Evolutionary conservation across 2,888 invertebrate species (phyloP).

Genomic region (Cactoblastis cactorum): DNA sequence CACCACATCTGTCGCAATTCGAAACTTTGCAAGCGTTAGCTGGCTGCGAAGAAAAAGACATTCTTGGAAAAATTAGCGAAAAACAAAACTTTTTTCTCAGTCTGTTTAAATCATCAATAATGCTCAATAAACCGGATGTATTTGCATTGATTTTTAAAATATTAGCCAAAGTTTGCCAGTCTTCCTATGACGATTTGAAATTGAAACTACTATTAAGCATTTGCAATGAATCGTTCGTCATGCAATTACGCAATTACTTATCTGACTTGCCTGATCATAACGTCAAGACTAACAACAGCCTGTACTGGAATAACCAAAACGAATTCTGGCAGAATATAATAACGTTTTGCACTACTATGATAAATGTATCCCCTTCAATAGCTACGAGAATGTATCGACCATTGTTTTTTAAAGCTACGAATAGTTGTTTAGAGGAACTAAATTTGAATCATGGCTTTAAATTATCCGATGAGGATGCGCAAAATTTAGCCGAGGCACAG

Average conservation of each 20-base stretch:
- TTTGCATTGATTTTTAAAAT: conserved; percentile 56
- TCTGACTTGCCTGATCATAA: conserved; percentile 49
- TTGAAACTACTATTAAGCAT: conserved; percentile 46
- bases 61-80: conserved; percentile 46
- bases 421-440: conserved; percentile 44
- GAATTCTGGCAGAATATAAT: conserved; percentile 58
- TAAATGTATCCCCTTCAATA: conserved; percentile 49
- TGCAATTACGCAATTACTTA: conserved; percentile 45
- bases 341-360: conserved; percentile 49
- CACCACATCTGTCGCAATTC: conserved; percentile 25
- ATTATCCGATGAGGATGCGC: conserved; percentile 34
- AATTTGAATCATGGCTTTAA: conserved; percentile 38
- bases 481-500: conserved; percentile 38
- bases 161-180: conserved; percentile 51
- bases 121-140: conserved; percentile 39
- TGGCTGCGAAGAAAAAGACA: conserved; percentile 43
- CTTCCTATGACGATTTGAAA: conserved; percentile 53
- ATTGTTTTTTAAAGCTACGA: conserved; percentile 46
- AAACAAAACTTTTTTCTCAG: conserved; percentile 46
- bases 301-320: conserved; percentile 55
- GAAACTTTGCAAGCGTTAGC: conserved; percentile 48
- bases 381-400: conserved; percentile 51
- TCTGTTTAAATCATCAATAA: conserved; percentile 42
- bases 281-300: conserved; percentile 25
- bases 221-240: conserved; percentile 53